Evolutionary conservation across 35 echinoderm and acorn worm genomes (phyloP).

Genomic region (Hemicentrotus pulcherrimus): DNA sequence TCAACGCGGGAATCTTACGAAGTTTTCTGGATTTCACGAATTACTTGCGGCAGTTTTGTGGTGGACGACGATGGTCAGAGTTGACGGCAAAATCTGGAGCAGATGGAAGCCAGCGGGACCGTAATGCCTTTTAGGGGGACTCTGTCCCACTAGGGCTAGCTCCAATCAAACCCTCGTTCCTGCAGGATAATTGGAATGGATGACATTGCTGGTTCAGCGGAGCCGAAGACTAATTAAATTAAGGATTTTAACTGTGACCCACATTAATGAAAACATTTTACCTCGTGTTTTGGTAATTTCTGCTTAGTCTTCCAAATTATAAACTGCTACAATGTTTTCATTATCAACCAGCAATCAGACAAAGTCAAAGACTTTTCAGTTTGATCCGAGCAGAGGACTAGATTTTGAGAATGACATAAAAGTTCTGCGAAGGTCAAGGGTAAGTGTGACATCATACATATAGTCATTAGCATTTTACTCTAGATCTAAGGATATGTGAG

Average conservation of each 20-base stretch:
- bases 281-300: too few species aligned
- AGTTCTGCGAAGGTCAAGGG: slow-evolving; percentile 28
- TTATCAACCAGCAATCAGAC: slow-evolving; percentile 7
- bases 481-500: too few species aligned
- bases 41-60: background rate
- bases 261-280: too few species aligned
- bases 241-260: too few species aligned
- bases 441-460: background rate
- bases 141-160: background rate
- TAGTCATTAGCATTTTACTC: too few species aligned
- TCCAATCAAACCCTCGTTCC: background rate
- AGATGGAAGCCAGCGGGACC: background rate
- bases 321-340: background rate
- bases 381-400: slow-evolving; percentile 26
- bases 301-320: too few species aligned
- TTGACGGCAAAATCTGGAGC: background rate
- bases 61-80: background rate
- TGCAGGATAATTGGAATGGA: background rate
- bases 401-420: slow-evolving; percentile 46
- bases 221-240: background rate
- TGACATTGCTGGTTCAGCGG: background rate
- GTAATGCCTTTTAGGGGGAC: background rate
- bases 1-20: background rate
- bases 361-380: slow-evolving; percentile 9
- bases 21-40: background rate